phyloP scores from a whole-genome alignment of 2,113 vertebrate genomes.

The Hydrochoerus hydrochaeris region DNA sequence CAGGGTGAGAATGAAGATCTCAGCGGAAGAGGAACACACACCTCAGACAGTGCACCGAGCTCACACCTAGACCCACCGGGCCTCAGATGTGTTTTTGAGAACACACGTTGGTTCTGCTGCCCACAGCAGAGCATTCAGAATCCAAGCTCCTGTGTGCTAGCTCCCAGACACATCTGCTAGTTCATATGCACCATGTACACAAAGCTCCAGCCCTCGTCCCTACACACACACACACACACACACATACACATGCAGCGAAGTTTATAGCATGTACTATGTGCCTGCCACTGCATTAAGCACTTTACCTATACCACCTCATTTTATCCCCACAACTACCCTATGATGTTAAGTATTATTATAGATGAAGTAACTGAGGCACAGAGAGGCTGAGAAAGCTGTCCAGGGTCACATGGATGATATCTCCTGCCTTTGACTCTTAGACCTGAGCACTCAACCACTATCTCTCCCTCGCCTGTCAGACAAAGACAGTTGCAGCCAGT shows the following conservation, averaged over 20 bases:
- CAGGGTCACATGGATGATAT: not conserved
- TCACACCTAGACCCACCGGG: not conserved
- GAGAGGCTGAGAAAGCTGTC: not conserved
- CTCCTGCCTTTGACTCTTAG: not conserved
- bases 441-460: not conserved
- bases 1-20: not conserved
- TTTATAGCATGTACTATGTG: not conserved
- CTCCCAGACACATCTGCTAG: not conserved
- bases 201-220: not conserved
- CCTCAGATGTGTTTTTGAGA: not conserved
- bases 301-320: not conserved
- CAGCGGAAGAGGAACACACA: not conserved
- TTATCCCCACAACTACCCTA: not conserved
- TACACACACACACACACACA: not conserved
- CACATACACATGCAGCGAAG: not conserved
- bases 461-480: not conserved
- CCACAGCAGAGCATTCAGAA: not conserved
- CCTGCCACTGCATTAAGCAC: not conserved
- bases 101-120: not conserved
- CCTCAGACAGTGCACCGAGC: not conserved
- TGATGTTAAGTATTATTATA: not conserved
- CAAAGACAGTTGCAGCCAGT: not conserved
- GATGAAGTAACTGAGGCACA: not conserved
- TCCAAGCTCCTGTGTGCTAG: not conserved
- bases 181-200: not conserved